A percentile compares a stretch with the other conserved stretches of the same genome.
phyloP scores from a whole-genome alignment of 1,140 invertebrate species.

The Drosophila melanica region DNA sequence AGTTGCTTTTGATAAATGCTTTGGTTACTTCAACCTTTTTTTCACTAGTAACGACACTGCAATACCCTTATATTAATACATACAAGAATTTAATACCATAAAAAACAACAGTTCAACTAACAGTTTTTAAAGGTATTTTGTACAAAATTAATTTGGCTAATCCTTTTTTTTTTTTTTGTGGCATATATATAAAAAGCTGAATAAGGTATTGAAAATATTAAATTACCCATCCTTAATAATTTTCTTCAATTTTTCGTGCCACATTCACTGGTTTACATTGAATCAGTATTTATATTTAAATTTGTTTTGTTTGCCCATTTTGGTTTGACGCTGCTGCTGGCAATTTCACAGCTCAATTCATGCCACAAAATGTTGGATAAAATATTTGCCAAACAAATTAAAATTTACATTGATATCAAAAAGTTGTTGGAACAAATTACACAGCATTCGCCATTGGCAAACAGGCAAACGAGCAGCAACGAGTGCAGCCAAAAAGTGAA shows the following conservation, averaged over 20 bases:
- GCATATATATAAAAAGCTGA: no score
- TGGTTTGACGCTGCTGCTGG: constrained; percentile 14
- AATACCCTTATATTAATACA: neutral
- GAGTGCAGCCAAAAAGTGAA: constrained; percentile 57
- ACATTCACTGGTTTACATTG: constrained; percentile 31
- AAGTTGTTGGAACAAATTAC: constrained; percentile 69
- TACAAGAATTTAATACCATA: no score
- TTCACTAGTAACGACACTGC: neutral
- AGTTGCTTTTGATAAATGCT: constrained; percentile 24
- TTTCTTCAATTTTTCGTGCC: constrained; percentile 39
- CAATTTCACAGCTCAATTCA: constrained; percentile 62
- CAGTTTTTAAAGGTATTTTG: no score
- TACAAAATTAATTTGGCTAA: no score
- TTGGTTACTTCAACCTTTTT: constrained; percentile 16
- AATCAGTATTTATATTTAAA: constrained; percentile 39
- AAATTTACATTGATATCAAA: constrained; percentile 79
- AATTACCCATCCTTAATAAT: neutral
- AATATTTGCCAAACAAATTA: constrained; percentile 81
- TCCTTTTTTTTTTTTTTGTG: no score
- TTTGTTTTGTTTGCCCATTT: constrained; percentile 21
- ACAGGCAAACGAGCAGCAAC: constrained; percentile 48
- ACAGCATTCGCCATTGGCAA: constrained; percentile 66
- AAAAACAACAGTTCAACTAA: no score
- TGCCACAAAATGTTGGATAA: constrained; percentile 57
- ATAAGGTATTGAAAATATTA: no score